Evolutionary conservation across 2,888 invertebrate species (phyloP), one percentile per base, ranked within the genome.

Genomic region (Nezara viridula): DNA sequence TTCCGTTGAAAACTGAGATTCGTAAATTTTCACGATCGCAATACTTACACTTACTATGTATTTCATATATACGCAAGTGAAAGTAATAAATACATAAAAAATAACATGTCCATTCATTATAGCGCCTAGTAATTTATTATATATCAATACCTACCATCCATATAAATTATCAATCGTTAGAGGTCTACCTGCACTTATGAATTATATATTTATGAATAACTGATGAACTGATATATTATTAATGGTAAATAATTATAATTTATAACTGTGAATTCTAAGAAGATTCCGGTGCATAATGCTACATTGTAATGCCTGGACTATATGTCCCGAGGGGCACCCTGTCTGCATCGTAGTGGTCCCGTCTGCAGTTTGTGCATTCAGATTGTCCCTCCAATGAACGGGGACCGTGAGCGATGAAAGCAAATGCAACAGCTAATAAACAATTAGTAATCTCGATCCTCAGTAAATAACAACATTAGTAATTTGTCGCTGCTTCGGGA

Each of bases 381-480:
- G 81, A 81, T 10, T 24, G 81, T 81, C 40, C 77, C 21, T 3
- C 21, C 44, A 81, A 47, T 40, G 24, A 40, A 24, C 77, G 40
- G 77, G 77, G 44, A 12, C 44, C 5, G 24, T 47, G 5, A n/a
- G 44, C 44, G 81, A 81, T 81, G 81, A 81, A 81, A 81, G 81
- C 81, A 81, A 81, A 81, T 81, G 81, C 44, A n/a, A 40, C 81
- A 44, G 44, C 44, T 47, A 81, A 81, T 81, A 44, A 81, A 44
- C 81, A 47, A 81, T 81, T 81, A 24, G 81, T 81, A 81, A 81
- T 47, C 81, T 81, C 81, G 44, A n/a, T 47, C 44, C 81, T 44
- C 44, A 40, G 81, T 73, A 73, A 73, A 73, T 73, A 81, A n/a
- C n/a, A 16, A 81, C 81, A 81, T 81, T 81, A 81, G 81, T 81